Conservation (phyloP, 2,797 vertebrate species). For the Naso thynnoides region DNA sequence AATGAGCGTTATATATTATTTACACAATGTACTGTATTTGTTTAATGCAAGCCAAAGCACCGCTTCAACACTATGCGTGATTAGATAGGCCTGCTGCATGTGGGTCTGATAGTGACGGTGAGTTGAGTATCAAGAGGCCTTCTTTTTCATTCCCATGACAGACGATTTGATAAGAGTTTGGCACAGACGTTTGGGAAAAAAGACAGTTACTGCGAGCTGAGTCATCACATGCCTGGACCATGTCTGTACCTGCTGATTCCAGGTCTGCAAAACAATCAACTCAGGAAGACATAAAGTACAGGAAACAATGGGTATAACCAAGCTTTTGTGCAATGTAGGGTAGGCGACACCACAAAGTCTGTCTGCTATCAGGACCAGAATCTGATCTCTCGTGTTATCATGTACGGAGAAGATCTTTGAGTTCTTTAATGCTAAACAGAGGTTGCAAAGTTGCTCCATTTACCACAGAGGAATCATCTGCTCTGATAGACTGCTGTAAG, state of each 20-base stretch:
- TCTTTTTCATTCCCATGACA: constrained; percentile 1
- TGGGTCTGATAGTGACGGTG: constrained; percentile 4
- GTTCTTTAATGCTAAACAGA: too few species aligned
- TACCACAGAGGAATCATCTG: background rate
- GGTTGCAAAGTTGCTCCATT: too few species aligned
- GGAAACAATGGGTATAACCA: constrained; percentile 6
- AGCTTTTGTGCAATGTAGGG: background rate
- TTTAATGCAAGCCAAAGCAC: background rate
- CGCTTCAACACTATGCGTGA: background rate
- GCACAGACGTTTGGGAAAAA: background rate
- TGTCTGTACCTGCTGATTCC: constrained; percentile 53
- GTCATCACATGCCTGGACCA: constrained; percentile 42
- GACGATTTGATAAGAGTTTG: constrained; percentile 16
- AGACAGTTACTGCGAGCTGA: constrained; percentile 19
- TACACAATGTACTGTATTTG: background rate
- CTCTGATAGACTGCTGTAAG: background rate
- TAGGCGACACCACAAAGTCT: background rate
- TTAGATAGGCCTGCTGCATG: background rate
- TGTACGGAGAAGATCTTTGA: too few species aligned
- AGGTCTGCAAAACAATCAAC: constrained; percentile 25
- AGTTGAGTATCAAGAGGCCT: background rate
- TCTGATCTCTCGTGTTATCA: too few species aligned
- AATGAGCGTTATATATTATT: background rate
- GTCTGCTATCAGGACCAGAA: background rate
- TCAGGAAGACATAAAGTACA: constrained; percentile 17